Base-by-base conservation (phyloP, 2,113 vertebrate species). In the Balaeniceps rex region DNA sequence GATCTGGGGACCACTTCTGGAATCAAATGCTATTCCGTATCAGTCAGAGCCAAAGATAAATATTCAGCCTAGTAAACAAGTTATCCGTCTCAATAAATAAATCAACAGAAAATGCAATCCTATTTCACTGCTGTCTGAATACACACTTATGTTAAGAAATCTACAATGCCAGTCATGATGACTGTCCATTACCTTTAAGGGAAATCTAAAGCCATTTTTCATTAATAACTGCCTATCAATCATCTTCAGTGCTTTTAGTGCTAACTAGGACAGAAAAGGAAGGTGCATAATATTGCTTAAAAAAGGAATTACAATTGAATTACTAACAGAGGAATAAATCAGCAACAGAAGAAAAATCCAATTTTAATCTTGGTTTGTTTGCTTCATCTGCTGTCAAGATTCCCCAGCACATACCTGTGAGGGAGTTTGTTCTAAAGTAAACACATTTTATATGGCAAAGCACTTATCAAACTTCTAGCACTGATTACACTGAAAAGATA, bases 81-180 rank as follows among this genome's bases (percentile, higher is more conserved):
- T 80, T 83, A 94, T 64, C 75, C 95, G 49, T 34, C 34, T 72
- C 63, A 90, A 79, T 68, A 94, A 93, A 92, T 82, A 90, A 88
- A 76, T 57, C 9, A 83, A 78, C 23, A 87, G 61, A 85, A 92
- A 94, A 87, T 24, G 29, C 51, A 92, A 76, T 42, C 24, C 52
- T 78, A 60, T 64, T 49, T 94, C 75, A 60, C 18, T 83, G 34
- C n/a, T 76, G 63, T 31, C 75, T 90, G 40, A 87, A 87, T 18
- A 75, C 19, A 82, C 52, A 51, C 19, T 83, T 57, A 72, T 1
- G 10, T 40, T 88, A 81, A 82, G 61, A 89, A 87, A 78, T 51
- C 51, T 61, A 8, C 74, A 93, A 70, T 24, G 38, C 47, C 81
- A 52, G 34, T 28, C 60, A 23, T 55, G 47, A 82, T 36, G 21